Base-by-base conservation (phyloP, 92 coral and sea anemone genomes). In the Zoanthus gigantus region DNA sequence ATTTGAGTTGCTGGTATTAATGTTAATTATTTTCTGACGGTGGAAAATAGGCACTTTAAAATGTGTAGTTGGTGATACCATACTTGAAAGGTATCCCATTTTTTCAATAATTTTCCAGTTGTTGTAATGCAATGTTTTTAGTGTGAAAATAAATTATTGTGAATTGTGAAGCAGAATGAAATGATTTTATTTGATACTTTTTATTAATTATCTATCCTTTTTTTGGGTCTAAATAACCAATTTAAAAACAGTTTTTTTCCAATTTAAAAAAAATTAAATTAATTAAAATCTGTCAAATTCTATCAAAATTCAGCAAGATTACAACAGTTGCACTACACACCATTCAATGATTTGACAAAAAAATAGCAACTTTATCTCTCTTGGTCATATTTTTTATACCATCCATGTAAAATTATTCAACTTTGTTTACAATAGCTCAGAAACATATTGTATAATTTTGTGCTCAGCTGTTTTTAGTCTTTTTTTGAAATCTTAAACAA, bases 361-460 rank as follows among this genome's bases (percentile, higher is more conserved):
- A 61, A 74, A 50, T 74, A 74, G 23, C 57, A 74, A 74, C 78
- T 44, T 13, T 44, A 50, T 46, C 46, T 46, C 46, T 13, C 46
- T 46, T 74, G 78, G 57, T 74, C 57, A 74, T 74, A 44, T 76
- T 74, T 50, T 75, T 48, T 57, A 76, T 58, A 76, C 63, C 63
- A 76, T 30, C 45, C 56, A 76, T 53, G 80, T 50, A 76, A 76
- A 18, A 53, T 76, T 14, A 76, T 76, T 76, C 60, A 74, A 74
- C 79, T 74, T 74, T 46, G 79, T 74, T 73, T 74, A 74, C 45
- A 74, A 16, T 47, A 47, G 58, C 79, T 47, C 80, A 76, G 80
- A 32, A 50, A 76, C 0, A 76, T 76, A 52, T 76, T 76, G 80
- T 76, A 76, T n/a, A 52, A 48, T 76, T 52, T 76, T 76, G 80